Percentiles rank a stretch among this genome's conserved stretches.
Conservation (phyloP, 1,140 invertebrate genomes). For the Brevipalpus yothersi region DNA sequence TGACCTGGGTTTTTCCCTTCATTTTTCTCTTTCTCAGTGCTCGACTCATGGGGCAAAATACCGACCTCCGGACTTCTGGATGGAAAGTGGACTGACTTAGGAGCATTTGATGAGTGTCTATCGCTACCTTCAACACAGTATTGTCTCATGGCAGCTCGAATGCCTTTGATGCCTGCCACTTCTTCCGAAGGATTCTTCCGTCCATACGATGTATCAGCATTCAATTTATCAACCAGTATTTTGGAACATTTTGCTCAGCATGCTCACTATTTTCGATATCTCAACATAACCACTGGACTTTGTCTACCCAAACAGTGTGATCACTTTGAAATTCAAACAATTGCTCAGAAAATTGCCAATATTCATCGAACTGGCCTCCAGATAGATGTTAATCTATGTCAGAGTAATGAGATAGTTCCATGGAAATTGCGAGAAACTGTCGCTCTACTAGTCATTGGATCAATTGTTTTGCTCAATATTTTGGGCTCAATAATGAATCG, state of each 20-base stretch:
- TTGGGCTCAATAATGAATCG: neutral
- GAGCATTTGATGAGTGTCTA: slow-evolving; percentile 5
- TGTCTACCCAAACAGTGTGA: neutral
- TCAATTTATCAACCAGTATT: neutral
- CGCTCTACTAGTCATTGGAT: neutral
- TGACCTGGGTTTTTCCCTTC: no score
- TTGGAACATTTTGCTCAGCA: neutral
- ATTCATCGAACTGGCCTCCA: neutral
- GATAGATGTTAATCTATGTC: neutral
- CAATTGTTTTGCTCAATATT: neutral
- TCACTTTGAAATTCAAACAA: neutral
- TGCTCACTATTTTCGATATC: neutral
- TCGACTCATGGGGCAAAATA: slow-evolving; percentile 1
- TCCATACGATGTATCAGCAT: neutral
- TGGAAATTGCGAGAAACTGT: neutral
- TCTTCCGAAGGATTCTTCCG: neutral
- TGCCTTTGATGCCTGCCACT: neutral
- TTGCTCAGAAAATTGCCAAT: neutral
- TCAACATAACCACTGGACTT: neutral
- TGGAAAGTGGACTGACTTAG: slow-evolving; percentile 3
- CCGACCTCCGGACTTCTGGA: slow-evolving; percentile 1
- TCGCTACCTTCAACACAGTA: neutral
- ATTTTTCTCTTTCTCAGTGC: neutral
- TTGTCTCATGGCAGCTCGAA: neutral
- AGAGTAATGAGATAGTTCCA: neutral